Percentiles rank a stretch among this genome's conserved stretches.
phyloP scores from a whole-genome alignment of 2,113 vertebrate genomes.

The Hippocampus barbouri region DNA sequence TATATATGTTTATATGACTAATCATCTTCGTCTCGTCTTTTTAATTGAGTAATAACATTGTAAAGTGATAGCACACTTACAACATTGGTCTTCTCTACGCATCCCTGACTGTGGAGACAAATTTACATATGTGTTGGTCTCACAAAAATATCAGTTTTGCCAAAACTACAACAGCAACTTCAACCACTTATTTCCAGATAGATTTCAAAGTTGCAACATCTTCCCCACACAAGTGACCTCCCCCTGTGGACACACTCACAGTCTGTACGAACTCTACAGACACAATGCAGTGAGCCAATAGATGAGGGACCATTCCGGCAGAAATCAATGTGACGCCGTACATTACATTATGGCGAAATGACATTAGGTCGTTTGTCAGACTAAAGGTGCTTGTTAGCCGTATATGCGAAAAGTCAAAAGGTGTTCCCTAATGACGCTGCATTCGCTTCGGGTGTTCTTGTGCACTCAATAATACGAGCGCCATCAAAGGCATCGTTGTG shows the following conservation, averaged over 20 bases:
- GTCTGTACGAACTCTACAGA: neutral
- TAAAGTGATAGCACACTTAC: too few relatives aligned
- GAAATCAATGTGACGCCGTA: slow-evolving; percentile 17
- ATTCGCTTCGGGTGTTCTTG: neutral
- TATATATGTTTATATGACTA: too few relatives aligned
- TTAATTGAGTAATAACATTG: too few relatives aligned
- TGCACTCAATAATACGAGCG: neutral
- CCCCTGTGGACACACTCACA: neutral
- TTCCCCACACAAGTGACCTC: neutral
- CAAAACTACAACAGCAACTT: neutral
- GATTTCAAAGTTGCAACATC: neutral
- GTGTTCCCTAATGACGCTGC: slow-evolving; percentile 12
- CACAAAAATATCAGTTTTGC: too few relatives aligned
- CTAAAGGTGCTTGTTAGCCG: slow-evolving; percentile 25
- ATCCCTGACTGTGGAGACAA: too few relatives aligned
- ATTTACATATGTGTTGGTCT: too few relatives aligned
- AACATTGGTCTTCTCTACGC: too few relatives aligned
- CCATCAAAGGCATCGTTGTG: too few relatives aligned
- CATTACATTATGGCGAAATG: slow-evolving; percentile 1
- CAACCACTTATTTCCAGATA: neutral
- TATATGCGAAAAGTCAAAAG: slow-evolving; percentile 16
- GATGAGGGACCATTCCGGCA: slow-evolving; percentile 2
- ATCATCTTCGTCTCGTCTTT: too few relatives aligned
- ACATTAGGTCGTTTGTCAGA: slow-evolving; percentile 29
- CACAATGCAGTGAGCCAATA: neutral